Evolutionary conservation across 2,797 vertebrate species (phyloP).

Genomic region (Staurois parvus): DNA sequence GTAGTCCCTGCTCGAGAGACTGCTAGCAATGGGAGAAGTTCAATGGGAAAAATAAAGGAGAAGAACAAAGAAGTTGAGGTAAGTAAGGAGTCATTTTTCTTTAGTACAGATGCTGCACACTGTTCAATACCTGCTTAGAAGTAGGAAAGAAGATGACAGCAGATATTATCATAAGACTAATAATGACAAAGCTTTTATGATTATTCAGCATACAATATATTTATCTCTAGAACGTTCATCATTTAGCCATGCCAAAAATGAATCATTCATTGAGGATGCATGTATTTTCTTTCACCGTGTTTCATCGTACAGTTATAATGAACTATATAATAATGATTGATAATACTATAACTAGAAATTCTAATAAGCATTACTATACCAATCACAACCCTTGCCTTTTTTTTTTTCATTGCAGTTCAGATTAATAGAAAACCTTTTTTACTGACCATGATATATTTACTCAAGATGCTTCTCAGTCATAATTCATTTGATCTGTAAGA

Average conservation of each 20-base stretch:
- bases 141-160: not conserved
- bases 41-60: conserved; percentile 85
- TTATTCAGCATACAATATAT: not conserved
- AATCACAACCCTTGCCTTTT: not conserved
- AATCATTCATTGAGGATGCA: not conserved
- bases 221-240: not conserved
- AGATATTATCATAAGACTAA: not conserved
- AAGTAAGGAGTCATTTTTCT: conserved; percentile 69
- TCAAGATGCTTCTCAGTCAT: not conserved
- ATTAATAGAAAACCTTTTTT: not conserved
- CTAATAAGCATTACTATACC: not conserved
- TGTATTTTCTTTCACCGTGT: not conserved
- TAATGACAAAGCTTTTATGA: not conserved
- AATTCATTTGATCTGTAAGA: not conserved
- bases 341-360: too few species aligned
- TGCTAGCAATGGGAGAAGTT: conserved; percentile 80
- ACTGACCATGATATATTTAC: not conserved
- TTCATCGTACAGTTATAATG: not conserved
- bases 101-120: not conserved
- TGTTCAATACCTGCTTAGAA: not conserved
- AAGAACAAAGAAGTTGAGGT: conserved; percentile 86
- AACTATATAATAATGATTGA: not conserved
- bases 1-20: conserved; percentile 88
- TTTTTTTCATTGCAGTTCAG: not conserved
- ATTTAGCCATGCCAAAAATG: not conserved